phyloP scores from a whole-genome alignment of 2,113 vertebrate species.

The Catharus bicknelli region DNA sequence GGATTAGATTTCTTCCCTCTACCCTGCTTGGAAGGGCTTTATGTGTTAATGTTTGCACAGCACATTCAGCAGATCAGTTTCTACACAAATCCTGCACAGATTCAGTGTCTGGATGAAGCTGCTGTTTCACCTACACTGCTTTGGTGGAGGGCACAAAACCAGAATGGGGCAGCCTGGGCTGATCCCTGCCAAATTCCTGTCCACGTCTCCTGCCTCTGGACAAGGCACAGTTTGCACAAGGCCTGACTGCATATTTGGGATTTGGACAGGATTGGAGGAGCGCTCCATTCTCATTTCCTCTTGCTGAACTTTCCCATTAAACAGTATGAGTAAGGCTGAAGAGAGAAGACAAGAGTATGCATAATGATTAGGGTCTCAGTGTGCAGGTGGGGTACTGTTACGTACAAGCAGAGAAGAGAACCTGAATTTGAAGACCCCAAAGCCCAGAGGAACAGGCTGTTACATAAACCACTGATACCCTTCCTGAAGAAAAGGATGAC shows the following conservation, averaged over 20 bases:
- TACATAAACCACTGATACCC: background rate
- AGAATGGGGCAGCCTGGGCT: background rate
- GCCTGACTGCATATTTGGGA: background rate
- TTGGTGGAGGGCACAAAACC: background rate
- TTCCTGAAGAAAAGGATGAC: background rate
- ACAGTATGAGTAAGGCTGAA: background rate
- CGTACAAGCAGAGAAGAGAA: background rate
- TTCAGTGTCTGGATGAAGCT: background rate
- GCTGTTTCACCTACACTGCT: background rate
- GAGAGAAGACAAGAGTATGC: background rate
- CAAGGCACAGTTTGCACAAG: background rate
- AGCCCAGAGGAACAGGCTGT: background rate
- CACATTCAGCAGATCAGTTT: background rate
- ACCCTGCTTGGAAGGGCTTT: background rate
- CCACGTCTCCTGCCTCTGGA: background rate
- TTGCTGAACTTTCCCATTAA: background rate
- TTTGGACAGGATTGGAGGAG: background rate
- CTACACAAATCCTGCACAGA: background rate
- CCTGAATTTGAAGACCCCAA: background rate
- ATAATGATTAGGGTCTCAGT: background rate
- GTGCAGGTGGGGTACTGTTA: background rate
- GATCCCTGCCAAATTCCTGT: background rate
- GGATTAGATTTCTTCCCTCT: background rate
- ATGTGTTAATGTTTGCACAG: background rate
- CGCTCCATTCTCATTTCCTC: background rate